phyloP scores from a whole-genome alignment of 2,797 vertebrate genomes.

The Epinephelus malabaricus region DNA sequence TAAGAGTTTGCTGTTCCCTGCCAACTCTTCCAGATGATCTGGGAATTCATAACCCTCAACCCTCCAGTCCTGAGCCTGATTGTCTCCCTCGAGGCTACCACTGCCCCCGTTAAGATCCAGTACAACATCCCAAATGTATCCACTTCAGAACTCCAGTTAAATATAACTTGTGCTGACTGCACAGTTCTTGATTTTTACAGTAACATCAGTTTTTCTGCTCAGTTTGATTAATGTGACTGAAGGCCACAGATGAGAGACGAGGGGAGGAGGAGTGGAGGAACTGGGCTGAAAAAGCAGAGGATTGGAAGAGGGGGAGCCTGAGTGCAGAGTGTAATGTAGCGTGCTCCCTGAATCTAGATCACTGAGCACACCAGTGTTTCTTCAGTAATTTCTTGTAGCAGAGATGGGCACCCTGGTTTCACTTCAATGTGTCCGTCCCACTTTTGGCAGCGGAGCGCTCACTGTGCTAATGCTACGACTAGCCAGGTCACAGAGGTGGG shows the following conservation, averaged over 20 bases:
- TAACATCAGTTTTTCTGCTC: slow-evolving; percentile 51
- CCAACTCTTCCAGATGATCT: slow-evolving; percentile 6
- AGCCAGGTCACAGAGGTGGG: slow-evolving; percentile 25
- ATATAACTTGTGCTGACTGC: slow-evolving; percentile 42
- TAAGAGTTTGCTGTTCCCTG: not conserved
- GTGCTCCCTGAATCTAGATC: slow-evolving; percentile 79
- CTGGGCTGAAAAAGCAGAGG: slow-evolving; percentile 49
- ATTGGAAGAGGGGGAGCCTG: slow-evolving; percentile 51
- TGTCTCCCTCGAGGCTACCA: slow-evolving; percentile 23
- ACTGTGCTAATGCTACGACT: slow-evolving; percentile 24
- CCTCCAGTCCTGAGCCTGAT: not conserved
- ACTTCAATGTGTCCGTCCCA: slow-evolving; percentile 56
- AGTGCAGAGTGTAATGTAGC: slow-evolving; percentile 74
- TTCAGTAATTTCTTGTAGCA: slow-evolving; percentile 61
- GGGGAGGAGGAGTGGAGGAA: slow-evolving; percentile 34
- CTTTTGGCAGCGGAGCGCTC: slow-evolving; percentile 42
- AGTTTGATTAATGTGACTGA: slow-evolving; percentile 51
- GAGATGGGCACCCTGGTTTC: slow-evolving; percentile 54
- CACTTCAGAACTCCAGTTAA: slow-evolving; percentile 10
- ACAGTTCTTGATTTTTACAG: slow-evolving; percentile 45
- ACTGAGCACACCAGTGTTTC: slow-evolving; percentile 80
- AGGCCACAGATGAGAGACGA: slow-evolving; percentile 41
- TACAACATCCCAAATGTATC: slow-evolving; percentile 6
- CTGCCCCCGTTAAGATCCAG: slow-evolving; percentile 34
- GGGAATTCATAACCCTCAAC: slow-evolving; percentile 6